Percentiles rank a stretch among this genome's conserved stretches.
phyloP scores from a whole-genome alignment of 2,888 invertebrate genomes.

The Eulithis prunata region DNA sequence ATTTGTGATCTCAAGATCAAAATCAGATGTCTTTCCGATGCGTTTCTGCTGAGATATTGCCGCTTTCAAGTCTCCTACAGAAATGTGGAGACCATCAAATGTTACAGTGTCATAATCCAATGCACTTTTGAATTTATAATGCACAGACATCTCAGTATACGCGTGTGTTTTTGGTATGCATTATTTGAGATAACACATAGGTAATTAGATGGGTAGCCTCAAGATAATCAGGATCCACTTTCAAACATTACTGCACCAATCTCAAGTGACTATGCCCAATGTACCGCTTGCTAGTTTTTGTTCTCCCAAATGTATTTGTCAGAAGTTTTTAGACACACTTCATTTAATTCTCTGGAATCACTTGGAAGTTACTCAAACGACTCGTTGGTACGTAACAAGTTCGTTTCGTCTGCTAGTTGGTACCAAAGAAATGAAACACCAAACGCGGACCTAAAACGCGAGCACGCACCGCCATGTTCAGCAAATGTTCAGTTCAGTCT shows the following conservation, averaged over 20 bases:
- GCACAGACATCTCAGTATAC: constrained; percentile 92
- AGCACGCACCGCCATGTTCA: constrained; percentile 25
- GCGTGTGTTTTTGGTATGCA: constrained; percentile 29
- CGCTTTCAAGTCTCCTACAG: constrained; percentile 97
- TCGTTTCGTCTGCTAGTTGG: neutral
- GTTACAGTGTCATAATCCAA: constrained; percentile 98
- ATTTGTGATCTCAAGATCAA: constrained; percentile 98
- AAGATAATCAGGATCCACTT: neutral
- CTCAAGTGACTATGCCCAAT: neutral
- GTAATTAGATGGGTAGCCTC: neutral
- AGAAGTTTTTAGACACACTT: too few species aligned
- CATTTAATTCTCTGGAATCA: too few species aligned
- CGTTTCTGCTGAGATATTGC: constrained; percentile 97
- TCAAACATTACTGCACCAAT: neutral
- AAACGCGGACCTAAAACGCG: too few species aligned
- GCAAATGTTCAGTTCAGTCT: too few species aligned
- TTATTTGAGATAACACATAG: constrained; percentile 12
- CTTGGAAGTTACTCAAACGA: too few species aligned
- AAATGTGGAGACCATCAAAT: constrained; percentile 98
- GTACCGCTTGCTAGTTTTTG: neutral
- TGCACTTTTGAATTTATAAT: constrained; percentile 99
- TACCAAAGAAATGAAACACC: too few species aligned
- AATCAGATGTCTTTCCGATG: constrained; percentile 96
- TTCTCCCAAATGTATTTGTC: neutral
- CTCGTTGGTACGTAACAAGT: neutral